Percentiles rank a stretch among this genome's conserved stretches.
Evolutionary conservation across 2,113 vertebrate species (phyloP).

Genomic region (Mus musculus): GRCm39 chr3:63859001-63859500

Average conservation of each 20-base stretch:
- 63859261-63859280: not conserved
- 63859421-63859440: not conserved
- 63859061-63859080: too few relatives aligned
- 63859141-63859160: too few relatives aligned
- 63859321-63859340: not conserved
- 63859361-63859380: not conserved
- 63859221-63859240: not conserved
- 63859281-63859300: not conserved
- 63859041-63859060: not conserved
- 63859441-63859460: not conserved
- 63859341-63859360: not conserved
- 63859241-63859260: not conserved
- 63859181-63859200: too few relatives aligned
- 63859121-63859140: too few relatives aligned
- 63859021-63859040: not conserved
- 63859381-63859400: not conserved
- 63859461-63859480: conserved; percentile 12
- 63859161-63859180: too few relatives aligned
- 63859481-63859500: not conserved
- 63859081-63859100: too few relatives aligned
- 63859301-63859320: not conserved
- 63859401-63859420: not conserved
- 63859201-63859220: too few relatives aligned
- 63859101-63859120: too few relatives aligned
- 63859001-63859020: not conserved